A percentile compares a stretch with the other conserved stretches of the same genome.
phyloP scores from a whole-genome alignment of 2,797 vertebrate species.

The Okamejei kenojei region DNA sequence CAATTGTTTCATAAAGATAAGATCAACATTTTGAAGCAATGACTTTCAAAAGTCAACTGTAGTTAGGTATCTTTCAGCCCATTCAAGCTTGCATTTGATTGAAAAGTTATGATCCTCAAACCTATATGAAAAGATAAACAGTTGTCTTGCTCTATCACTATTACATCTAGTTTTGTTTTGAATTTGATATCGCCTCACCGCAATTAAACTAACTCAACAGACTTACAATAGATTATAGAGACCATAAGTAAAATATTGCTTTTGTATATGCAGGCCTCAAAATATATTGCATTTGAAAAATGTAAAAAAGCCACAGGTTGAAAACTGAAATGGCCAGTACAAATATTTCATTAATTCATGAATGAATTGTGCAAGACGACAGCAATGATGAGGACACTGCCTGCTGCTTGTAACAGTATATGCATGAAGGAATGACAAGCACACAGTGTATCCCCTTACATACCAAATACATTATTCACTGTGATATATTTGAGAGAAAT shows the following conservation, averaged over 20 bases:
- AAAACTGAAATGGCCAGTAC: background rate
- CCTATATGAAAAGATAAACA: background rate
- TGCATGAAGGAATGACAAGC: constrained; percentile 46
- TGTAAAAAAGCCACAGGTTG: background rate
- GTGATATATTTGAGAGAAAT: constrained; percentile 50
- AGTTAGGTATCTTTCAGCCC: background rate
- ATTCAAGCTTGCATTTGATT: background rate
- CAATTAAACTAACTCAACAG: background rate
- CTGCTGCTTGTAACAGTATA: constrained; percentile 44
- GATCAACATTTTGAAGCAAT: too few relatives aligned
- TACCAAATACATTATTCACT: constrained; percentile 52
- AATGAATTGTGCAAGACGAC: constrained; percentile 45
- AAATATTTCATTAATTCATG: constrained; percentile 35
- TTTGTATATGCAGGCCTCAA: background rate
- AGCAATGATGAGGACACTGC: constrained; percentile 49
- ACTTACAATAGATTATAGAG: background rate
- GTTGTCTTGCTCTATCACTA: background rate
- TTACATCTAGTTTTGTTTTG: background rate
- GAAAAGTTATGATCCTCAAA: background rate
- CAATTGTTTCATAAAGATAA: too few relatives aligned
- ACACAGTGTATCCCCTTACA: constrained; percentile 43
- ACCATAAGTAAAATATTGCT: background rate
- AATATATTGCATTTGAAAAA: background rate
- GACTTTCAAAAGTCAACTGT: background rate
- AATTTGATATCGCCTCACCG: background rate